Evolutionary conservation across 2,888 invertebrate species (phyloP).

Genomic region (Mellilla xanthometata): DNA sequence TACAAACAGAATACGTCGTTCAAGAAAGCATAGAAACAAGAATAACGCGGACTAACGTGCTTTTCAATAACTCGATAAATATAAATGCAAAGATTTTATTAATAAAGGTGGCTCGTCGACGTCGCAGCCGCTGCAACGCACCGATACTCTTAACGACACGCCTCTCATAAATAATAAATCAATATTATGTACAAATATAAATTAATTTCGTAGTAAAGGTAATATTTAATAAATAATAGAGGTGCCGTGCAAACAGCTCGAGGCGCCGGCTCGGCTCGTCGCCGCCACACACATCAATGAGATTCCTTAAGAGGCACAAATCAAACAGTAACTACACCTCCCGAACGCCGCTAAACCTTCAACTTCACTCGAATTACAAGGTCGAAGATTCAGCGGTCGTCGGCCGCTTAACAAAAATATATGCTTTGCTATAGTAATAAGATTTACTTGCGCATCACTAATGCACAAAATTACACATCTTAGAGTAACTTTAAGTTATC

Average conservation of each 20-base stretch:
- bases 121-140: not conserved
- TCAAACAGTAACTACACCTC: conserved; percentile 55
- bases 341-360: too few species aligned
- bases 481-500: conserved; percentile 78
- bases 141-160: too few species aligned
- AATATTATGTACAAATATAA: too few species aligned
- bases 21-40: not conserved
- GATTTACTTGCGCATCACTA: conserved; percentile 69
- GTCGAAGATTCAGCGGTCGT: too few species aligned
- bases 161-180: too few species aligned
- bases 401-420: conserved; percentile 62
- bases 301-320: conserved; percentile 76
- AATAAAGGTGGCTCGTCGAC: not conserved
- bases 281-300: conserved; percentile 51
- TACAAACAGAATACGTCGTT: too few species aligned
- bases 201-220: too few species aligned
- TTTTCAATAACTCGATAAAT: conserved; percentile 4
- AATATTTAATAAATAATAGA: not conserved
- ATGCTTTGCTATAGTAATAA: conserved; percentile 54
- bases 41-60: not conserved
- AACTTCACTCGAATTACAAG: too few species aligned
- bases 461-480: conserved; percentile 67
- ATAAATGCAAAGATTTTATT: conserved; percentile 13
- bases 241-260: not conserved
- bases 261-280: not conserved